Percentiles rank a stretch among this genome's conserved stretches.
phyloP scores from a whole-genome alignment of 2,888 invertebrate genomes.

The Heliconius charithonia region DNA sequence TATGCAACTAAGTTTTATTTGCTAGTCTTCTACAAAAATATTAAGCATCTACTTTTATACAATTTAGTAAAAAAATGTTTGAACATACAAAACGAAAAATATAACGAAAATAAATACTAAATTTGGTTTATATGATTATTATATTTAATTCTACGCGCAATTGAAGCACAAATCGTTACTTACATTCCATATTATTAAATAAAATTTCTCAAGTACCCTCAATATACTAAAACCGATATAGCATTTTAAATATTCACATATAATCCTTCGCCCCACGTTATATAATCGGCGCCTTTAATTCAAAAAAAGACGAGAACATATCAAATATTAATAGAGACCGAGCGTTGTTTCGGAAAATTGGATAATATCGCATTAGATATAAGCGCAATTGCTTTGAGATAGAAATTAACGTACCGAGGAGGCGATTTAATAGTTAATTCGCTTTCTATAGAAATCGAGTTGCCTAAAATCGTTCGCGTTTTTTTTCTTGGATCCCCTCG shows the following conservation, averaged over 20 bases:
- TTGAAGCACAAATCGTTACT: slow-evolving; percentile 6
- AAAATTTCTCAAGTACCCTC: slow-evolving; percentile 67
- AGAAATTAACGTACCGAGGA: slow-evolving; percentile 54
- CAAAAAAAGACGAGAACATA: slow-evolving; percentile 82
- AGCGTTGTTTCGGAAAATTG: slow-evolving; percentile 79
- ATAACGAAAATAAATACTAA: too few relatives aligned
- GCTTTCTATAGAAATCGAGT: slow-evolving; percentile 54
- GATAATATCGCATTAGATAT: slow-evolving; percentile 78
- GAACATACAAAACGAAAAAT: neutral
- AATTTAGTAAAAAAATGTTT: neutral
- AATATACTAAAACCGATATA: slow-evolving; percentile 79
- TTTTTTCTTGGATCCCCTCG: slow-evolving; percentile 62
- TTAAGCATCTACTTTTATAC: neutral
- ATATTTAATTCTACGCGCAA: neutral
- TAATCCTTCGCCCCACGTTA: slow-evolving; percentile 78
- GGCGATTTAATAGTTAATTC: slow-evolving; percentile 54
- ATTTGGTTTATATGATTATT: too few relatives aligned
- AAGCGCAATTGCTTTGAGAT: slow-evolving; percentile 64
- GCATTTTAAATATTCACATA: slow-evolving; percentile 81
- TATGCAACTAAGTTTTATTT: slow-evolving; percentile 54
- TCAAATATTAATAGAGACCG: slow-evolving; percentile 78
- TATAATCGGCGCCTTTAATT: slow-evolving; percentile 82
- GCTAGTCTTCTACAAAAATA: slow-evolving; percentile 44
- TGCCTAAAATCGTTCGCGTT: slow-evolving; percentile 68
- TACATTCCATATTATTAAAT: slow-evolving; percentile 25